Evolutionary conservation across 1,140 invertebrate species (phyloP).

Genomic region (Orius laevigatus): DNA sequence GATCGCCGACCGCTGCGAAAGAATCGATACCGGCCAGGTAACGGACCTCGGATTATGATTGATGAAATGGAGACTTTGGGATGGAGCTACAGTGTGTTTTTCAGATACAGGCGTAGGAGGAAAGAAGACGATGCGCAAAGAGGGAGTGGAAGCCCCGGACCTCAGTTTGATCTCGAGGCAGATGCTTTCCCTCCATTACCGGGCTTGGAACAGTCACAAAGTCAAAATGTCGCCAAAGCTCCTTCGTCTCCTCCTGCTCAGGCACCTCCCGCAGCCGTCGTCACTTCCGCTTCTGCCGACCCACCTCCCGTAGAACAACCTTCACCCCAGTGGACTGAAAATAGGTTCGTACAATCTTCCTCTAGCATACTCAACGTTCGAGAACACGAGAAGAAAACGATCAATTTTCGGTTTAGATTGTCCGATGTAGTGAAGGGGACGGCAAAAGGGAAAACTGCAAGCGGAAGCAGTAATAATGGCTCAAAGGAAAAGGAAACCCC

Average conservation of each 20-base stretch:
- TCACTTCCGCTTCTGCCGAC: neutral
- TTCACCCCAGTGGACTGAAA: constrained; percentile 7
- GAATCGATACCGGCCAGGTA: constrained; percentile 20
- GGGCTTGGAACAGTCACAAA: constrained; percentile 30
- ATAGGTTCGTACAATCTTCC: constrained; percentile 1
- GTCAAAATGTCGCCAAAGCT: constrained; percentile 21
- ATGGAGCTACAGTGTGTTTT: constrained; percentile 7
- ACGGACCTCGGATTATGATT: neutral
- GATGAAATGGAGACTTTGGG: neutral
- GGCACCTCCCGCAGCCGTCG: constrained; percentile 3
- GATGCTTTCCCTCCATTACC: constrained; percentile 68
- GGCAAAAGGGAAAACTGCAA: constrained; percentile 29
- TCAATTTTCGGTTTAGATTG: constrained; percentile 28
- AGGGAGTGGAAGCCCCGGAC: constrained; percentile 21
- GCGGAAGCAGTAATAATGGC: constrained; percentile 18
- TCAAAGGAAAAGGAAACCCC: neutral
- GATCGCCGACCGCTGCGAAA: constrained; percentile 15
- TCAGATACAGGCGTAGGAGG: constrained; percentile 28
- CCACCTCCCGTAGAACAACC: neutral
- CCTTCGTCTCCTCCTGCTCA: constrained; percentile 1
- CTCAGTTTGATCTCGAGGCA: constrained; percentile 64
- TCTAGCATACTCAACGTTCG: too few species aligned
- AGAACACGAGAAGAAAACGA: too few species aligned
- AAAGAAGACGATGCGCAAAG: constrained; percentile 25
- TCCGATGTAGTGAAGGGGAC: constrained; percentile 69